Evolutionary conservation across 2,113 vertebrate species (phyloP).

Genomic region (Marmota monax): DNA sequence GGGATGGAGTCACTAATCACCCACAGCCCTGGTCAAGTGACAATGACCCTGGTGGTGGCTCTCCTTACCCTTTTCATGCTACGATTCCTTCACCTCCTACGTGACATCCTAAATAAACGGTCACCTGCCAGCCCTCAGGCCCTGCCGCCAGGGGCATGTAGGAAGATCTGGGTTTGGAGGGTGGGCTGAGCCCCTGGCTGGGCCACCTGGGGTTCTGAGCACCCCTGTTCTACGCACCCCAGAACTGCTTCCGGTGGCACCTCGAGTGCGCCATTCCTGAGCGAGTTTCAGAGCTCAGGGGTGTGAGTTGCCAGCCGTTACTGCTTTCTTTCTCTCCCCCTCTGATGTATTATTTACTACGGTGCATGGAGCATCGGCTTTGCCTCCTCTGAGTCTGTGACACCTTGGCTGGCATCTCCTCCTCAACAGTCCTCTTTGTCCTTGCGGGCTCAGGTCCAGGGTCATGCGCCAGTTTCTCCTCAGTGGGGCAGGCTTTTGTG

Average conservation of each 20-base stretch:
- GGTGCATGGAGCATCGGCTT: no score
- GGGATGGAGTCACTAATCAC: no score
- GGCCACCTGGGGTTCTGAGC: not conserved
- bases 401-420: not conserved
- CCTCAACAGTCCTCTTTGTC: not conserved
- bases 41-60: fast-evolving
- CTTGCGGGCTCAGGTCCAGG: not conserved
- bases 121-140: not conserved
- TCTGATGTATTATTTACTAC: slow-evolving; percentile 47
- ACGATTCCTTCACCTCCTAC: not conserved
- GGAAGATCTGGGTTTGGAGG: not conserved
- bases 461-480: fast-evolving
- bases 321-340: slow-evolving; percentile 15
- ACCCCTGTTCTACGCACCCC: not conserved
- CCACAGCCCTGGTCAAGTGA: fast-evolving
- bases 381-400: not conserved
- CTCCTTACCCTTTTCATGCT: not conserved
- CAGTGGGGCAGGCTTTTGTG: no score
- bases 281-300: not conserved
- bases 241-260: not conserved
- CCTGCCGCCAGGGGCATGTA: fast-evolving
- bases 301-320: fast-evolving
- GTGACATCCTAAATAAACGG: not conserved
- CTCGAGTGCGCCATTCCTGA: not conserved
- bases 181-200: not conserved